A percentile compares a stretch with the other conserved stretches of the same genome.
phyloP scores from a whole-genome alignment of 2,113 vertebrate genomes.

The Microtus ochrogaster region DNA sequence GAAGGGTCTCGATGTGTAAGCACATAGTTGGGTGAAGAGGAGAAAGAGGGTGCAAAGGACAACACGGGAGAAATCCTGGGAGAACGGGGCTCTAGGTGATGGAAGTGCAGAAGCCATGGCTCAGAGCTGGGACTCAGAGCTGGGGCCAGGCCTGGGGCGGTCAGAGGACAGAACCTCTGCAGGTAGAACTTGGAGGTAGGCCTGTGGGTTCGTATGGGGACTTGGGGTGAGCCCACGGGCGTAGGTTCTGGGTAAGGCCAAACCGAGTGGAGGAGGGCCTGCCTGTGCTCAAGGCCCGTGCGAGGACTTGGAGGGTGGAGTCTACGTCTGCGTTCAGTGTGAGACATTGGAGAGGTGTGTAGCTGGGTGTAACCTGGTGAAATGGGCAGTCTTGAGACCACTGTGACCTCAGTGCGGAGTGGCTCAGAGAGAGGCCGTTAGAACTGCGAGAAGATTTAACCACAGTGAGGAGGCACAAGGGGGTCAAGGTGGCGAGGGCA shows the following conservation, averaged over 20 bases:
- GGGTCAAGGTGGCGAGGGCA: too few species aligned
- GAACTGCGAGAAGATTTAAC: background rate
- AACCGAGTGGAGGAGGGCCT: background rate
- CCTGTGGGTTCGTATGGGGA: background rate
- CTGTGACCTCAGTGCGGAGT: background rate
- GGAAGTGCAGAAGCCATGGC: too few species aligned
- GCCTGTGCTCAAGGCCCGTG: background rate
- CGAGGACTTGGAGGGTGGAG: background rate
- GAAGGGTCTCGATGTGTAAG: background rate
- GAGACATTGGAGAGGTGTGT: background rate
- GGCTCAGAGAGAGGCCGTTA: too few species aligned
- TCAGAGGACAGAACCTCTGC: too few species aligned
- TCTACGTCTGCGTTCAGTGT: background rate
- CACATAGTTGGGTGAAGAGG: rapidly evolving
- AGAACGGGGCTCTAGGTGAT: rapidly evolving
- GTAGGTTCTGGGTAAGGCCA: too few species aligned
- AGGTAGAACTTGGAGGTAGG: too few species aligned
- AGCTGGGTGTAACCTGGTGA: rapidly evolving
- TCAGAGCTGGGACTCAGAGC: background rate
- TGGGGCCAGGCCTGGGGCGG: background rate
- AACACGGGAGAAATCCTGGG: too few species aligned
- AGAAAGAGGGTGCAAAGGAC: rapidly evolving
- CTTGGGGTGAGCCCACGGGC: background rate
- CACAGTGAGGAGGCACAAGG: background rate
- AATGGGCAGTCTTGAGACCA: background rate